Evolutionary conservation across 2,797 vertebrate species (phyloP), one percentile per base, ranked within the genome.

Genomic region (Crenichthys baileyi): DNA sequence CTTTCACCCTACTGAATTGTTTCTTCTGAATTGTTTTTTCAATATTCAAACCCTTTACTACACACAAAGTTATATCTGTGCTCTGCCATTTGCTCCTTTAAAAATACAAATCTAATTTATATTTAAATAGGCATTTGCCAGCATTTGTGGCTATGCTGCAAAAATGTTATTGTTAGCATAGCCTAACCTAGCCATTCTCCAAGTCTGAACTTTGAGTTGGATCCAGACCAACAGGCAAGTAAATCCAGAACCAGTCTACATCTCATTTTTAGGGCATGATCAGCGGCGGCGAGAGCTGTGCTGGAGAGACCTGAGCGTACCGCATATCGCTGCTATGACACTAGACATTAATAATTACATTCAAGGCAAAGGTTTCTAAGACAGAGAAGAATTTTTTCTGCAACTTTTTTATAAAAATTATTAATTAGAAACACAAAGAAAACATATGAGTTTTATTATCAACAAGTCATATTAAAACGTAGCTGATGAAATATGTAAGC

Each of bases 1-100:
- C 56, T 60, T 61, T 39, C 51, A n/a, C 77, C 39, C 75, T 73
- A 89, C 60, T 83, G 71, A 91, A 44, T 39, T 29, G 46, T 72
- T 63, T 67, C 58, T 74, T 36, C 36, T 36, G 36, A 36, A 36
- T 36, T 36, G 36, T 76, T 78, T 85, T 65, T 75, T 26, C 74
- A 31, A 50, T 51, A 73, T 74, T 53, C 75, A 36, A 85, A 65
- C 39, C 58, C 16, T 41, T 20, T 61, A 58, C 73, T 16, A 60
- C 72, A 29, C 71, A 44, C 72, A 85, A 82, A 84, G 46, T 20
- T 20, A 22, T 13, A 60, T 50, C 22, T 26, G 5, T 16, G 36
- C 7, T 16, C 68, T 53, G 56, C 48, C 44, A 82, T 71, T 61
- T 74, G 31, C 20, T 24, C 44, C 36, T 68, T 68, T 56, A 24